phyloP scores from a whole-genome alignment of 2,888 invertebrate species.

The Dasysyrphus tricinctus region DNA sequence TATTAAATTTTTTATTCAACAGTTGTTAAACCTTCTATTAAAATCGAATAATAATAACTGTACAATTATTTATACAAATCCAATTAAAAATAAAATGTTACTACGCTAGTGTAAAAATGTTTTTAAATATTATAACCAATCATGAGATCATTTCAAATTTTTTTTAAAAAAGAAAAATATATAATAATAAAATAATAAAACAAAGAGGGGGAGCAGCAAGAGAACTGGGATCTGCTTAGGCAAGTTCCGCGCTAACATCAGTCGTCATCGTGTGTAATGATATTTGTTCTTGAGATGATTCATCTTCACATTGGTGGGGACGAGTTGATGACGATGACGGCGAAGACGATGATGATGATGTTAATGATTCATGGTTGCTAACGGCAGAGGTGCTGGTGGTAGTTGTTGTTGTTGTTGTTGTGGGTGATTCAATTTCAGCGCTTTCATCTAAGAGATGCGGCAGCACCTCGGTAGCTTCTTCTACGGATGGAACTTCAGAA shows the following conservation, averaged over 20 bases:
- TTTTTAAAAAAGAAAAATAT: conserved; percentile 24
- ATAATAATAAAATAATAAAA: conserved; percentile 43
- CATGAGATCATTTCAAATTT: conserved; percentile 68
- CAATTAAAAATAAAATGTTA: conserved; percentile 61
- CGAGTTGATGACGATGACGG: conserved; percentile 10
- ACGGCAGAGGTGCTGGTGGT: background rate
- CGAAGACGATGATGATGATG: conserved; percentile 13
- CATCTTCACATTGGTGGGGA: conserved; percentile 22
- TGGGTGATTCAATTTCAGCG: conserved; percentile 17
- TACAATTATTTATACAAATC: conserved; percentile 61
- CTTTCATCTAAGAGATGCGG: background rate
- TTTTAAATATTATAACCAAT: conserved; percentile 65
- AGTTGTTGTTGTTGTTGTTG: conserved; percentile 20
- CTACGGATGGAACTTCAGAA: conserved; percentile 2
- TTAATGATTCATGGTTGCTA: conserved; percentile 31
- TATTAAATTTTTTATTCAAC: conserved; percentile 9
- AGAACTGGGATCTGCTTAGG: conserved; percentile 40
- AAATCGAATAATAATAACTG: conserved; percentile 47
- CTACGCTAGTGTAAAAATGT: conserved; percentile 58
- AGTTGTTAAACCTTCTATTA: conserved; percentile 30
- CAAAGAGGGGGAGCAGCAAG: conserved; percentile 23
- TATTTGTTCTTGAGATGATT: conserved; percentile 51
- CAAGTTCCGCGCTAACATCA: conserved; percentile 39
- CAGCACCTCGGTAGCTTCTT: background rate
- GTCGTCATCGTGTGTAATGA: conserved; percentile 57